These are phyloP conservation scores for Drosophila pseudoananassae DNA, from an alignment of 1,140 invertebrate genomes.

Conservation along the genomic window DNA sequence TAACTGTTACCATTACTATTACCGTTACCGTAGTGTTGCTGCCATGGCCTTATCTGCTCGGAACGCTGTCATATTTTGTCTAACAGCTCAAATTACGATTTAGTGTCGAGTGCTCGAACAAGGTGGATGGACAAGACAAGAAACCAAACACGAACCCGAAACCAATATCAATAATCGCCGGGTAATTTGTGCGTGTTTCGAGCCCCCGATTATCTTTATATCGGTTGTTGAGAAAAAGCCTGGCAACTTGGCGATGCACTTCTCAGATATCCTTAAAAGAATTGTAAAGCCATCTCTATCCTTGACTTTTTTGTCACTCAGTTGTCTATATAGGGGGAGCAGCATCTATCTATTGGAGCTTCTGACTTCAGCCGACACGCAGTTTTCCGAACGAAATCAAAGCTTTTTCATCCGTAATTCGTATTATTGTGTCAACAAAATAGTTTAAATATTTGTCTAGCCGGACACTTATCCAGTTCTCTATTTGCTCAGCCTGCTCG, in stretches of 20 bases:
- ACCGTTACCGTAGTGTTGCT: conserved; percentile 9
- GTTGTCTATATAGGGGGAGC: neutral
- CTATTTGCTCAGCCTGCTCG: conserved; percentile 60
- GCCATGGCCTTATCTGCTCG: conserved; percentile 51
- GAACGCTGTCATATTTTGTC: conserved; percentile 74
- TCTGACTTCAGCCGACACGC: conserved; percentile 45
- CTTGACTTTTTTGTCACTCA: conserved; percentile 17
- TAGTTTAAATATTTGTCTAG: conserved; percentile 51
- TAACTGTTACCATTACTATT: conserved; percentile 11
- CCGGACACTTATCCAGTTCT: conserved; percentile 31
- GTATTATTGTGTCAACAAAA: conserved; percentile 57
- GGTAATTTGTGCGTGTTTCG: conserved; percentile 73
- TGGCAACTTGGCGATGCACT: conserved; percentile 10
- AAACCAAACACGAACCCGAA: conserved; percentile 13
- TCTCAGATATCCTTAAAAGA: neutral
- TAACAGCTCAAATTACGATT: conserved; percentile 82
- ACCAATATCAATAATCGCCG: conserved; percentile 72
- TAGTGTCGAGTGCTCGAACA: conserved; percentile 73
- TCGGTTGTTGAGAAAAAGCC: neutral
- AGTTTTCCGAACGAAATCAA: conserved; percentile 17
- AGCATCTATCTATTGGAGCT: conserved; percentile 43
- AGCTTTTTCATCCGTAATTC: conserved; percentile 7
- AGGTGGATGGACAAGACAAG: conserved; percentile 51
- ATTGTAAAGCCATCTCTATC: neutral
- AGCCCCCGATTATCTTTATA: conserved; percentile 31